These are phyloP conservation scores for Tetramorium parvispinum DNA, from an alignment of 1,140 invertebrate species.

Conservation along the genomic window DNA sequence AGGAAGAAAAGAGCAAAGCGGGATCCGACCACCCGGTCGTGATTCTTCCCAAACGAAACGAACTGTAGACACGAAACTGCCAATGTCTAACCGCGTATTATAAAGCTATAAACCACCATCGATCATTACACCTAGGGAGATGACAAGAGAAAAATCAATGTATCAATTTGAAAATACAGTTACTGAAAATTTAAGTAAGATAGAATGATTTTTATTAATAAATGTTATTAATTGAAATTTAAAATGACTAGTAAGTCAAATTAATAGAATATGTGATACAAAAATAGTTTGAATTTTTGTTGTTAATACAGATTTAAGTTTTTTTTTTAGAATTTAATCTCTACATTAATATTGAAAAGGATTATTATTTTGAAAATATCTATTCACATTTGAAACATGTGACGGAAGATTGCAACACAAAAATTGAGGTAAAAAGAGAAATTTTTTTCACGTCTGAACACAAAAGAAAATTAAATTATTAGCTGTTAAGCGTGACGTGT, in stretches of 20 bases:
- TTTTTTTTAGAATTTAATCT: neutral
- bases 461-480: constrained; percentile 45
- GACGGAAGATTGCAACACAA: neutral
- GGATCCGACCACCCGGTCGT: constrained; percentile 68
- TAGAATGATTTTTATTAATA: neutral
- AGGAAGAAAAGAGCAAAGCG: constrained; percentile 21
- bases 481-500: constrained; percentile 22
- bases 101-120: constrained; percentile 70
- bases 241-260: neutral
- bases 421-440: neutral
- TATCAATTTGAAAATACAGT: constrained; percentile 9
- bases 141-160: neutral
- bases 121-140: constrained; percentile 62
- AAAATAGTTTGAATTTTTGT: neutral
- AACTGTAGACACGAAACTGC: constrained; percentile 64
- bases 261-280: neutral
- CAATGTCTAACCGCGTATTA: constrained; percentile 64
- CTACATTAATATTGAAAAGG: neutral
- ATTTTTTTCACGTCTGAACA: constrained; percentile 2
- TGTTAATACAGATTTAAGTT: neutral
- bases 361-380: neutral
- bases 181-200: neutral
- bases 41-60: constrained; percentile 57
- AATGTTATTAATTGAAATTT: neutral
- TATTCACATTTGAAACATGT: neutral